phyloP scores from a whole-genome alignment of 2,113 vertebrate species.

The Meleagris gallopavo region DNA sequence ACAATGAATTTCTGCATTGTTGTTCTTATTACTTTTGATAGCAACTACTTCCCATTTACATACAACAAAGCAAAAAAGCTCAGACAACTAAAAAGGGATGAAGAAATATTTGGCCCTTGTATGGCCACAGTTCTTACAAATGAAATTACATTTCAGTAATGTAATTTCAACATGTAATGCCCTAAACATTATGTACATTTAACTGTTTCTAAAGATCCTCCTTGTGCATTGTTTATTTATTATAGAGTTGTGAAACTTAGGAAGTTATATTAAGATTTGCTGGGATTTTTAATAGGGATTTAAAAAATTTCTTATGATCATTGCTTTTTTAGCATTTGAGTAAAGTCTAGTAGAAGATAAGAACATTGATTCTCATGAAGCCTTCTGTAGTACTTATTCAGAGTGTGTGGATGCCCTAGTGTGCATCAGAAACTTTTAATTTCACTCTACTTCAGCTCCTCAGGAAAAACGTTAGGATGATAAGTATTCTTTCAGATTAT shows the following conservation, averaged over 20 bases:
- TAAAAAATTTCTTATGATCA: background rate
- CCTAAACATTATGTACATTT: background rate
- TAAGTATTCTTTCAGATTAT: background rate
- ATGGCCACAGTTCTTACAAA: background rate
- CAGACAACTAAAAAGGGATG: background rate
- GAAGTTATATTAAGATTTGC: background rate
- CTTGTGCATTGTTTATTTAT: background rate
- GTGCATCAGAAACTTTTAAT: background rate
- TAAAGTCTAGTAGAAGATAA: background rate
- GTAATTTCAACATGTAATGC: too few species aligned
- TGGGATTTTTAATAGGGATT: background rate
- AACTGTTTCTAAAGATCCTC: background rate
- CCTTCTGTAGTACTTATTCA: background rate
- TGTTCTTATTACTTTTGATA: constrained; percentile 17
- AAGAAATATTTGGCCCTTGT: background rate
- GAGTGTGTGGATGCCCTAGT: fast-evolving
- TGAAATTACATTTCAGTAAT: background rate
- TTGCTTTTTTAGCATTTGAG: background rate
- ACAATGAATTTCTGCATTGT: background rate
- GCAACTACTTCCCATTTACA: constrained; percentile 2
- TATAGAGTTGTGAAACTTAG: background rate
- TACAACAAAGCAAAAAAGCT: background rate
- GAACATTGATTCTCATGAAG: background rate
- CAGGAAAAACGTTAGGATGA: background rate
- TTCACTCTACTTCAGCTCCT: background rate